A percentile compares a stretch with the other conserved stretches of the same genome.
phyloP scores from a whole-genome alignment of 2,888 invertebrate species.

The Orthonevra nobilis region DNA sequence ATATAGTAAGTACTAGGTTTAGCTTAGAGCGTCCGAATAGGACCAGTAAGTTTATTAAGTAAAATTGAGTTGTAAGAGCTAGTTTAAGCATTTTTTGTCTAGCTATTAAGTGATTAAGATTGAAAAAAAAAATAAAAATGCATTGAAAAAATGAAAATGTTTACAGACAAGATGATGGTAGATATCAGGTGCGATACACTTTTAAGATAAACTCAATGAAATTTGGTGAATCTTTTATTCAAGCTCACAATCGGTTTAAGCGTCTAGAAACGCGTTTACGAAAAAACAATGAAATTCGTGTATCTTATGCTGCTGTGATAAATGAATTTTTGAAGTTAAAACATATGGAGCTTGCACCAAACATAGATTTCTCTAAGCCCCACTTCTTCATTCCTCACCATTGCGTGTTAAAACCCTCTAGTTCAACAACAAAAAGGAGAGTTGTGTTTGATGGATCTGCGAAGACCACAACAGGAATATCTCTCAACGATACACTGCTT shows the following conservation, averaged over 20 bases:
- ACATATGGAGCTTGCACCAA: not conserved
- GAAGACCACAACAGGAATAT: conserved; percentile 13
- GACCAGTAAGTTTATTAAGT: too few relatives aligned
- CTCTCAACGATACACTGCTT: conserved; percentile 22
- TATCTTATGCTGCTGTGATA: not conserved
- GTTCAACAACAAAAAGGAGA: conserved; percentile 12
- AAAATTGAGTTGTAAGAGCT: too few relatives aligned
- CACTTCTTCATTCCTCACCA: conserved; percentile 1
- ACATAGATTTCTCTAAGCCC: not conserved
- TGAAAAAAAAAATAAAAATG: too few relatives aligned
- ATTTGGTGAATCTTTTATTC: not conserved
- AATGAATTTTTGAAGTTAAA: not conserved
- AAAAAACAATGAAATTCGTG: conserved; percentile 14
- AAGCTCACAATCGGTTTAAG: conserved; percentile 19
- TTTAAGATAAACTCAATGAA: conserved; percentile 16
- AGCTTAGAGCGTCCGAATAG: too few relatives aligned
- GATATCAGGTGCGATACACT: conserved; percentile 18
- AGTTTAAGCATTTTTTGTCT: too few relatives aligned
- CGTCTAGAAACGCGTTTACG: conserved; percentile 27
- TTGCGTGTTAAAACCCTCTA: not conserved
- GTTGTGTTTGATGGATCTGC: conserved; percentile 19
- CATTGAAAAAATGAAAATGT: not conserved
- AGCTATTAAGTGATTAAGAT: too few relatives aligned
- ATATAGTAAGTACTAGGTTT: too few relatives aligned
- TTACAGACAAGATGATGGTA: not conserved